Percentiles rank a stretch among this genome's conserved stretches.
These are phyloP conservation scores for Epiblema foenella DNA, from an alignment of 2,888 invertebrate species.

Conservation along the genomic window DNA sequence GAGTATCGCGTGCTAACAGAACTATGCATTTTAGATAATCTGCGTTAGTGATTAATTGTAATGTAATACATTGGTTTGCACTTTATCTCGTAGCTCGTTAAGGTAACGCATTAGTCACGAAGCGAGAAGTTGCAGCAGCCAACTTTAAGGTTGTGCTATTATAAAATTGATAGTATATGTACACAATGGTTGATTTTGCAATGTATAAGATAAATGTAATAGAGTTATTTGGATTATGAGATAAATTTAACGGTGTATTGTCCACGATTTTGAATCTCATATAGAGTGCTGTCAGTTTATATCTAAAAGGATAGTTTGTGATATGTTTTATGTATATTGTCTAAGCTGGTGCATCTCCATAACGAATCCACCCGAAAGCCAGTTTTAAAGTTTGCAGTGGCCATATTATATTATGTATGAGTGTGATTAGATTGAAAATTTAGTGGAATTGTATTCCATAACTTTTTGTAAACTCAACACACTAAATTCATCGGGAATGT, in stretches of 20 bases:
- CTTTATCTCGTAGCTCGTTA: conserved; percentile 61
- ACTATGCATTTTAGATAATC: conserved; percentile 51
- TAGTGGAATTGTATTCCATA: conserved; percentile 9
- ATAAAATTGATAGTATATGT: conserved; percentile 48
- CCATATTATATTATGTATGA: conserved; percentile 36
- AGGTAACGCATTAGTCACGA: conserved; percentile 68
- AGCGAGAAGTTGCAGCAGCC: conserved; percentile 67
- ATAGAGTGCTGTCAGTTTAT: conserved; percentile 47
- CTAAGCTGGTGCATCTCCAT: conserved; percentile 38
- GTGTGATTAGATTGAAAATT: conserved; percentile 28
- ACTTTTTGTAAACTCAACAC: conserved; percentile 9
- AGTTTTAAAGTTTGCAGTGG: conserved; percentile 42
- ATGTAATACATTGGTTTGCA: conserved; percentile 56
- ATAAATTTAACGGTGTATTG: conserved; percentile 43
- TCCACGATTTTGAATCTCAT: conserved; percentile 57
- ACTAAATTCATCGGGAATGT: conserved; percentile 1
- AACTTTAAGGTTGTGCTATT: conserved; percentile 78
- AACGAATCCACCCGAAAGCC: conserved; percentile 32
- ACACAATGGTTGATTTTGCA: conserved; percentile 47
- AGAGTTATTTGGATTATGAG: conserved; percentile 41
- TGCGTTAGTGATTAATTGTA: conserved; percentile 49
- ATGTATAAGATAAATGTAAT: conserved; percentile 46
- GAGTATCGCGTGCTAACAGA: not conserved
- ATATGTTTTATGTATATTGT: conserved; percentile 52
- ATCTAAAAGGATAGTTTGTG: conserved; percentile 47